These are phyloP conservation scores for Panopea generosa DNA, from an alignment of 2,888 invertebrate genomes.

Conservation along the genomic window DNA sequence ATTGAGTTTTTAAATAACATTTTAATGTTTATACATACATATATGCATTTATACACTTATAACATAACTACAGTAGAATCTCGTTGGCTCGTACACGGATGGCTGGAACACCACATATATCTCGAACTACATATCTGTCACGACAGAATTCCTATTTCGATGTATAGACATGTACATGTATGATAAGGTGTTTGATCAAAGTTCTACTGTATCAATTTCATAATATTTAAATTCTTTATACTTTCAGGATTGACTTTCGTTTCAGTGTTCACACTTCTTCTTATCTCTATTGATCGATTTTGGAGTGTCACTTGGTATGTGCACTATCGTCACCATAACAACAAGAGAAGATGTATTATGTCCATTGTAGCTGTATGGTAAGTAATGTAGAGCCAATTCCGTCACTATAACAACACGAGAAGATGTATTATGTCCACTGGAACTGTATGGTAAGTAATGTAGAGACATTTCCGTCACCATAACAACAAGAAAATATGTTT, in stretches of 20 bases:
- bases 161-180: too few species aligned
- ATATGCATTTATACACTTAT: too few species aligned
- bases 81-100: too few species aligned
- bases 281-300: conserved; percentile 81
- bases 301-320: conserved; percentile 78
- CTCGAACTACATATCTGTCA: too few species aligned
- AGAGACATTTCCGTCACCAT: conserved; percentile 72
- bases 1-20: too few species aligned
- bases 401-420: conserved; percentile 69
- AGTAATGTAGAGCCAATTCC: conserved; percentile 66
- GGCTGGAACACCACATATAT: too few species aligned
- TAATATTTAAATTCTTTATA: too few species aligned
- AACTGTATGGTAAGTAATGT: conserved; percentile 67
- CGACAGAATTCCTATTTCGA: too few species aligned
- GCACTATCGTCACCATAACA: conserved; percentile 74
- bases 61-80: too few species aligned
- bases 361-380: conserved; percentile 72
- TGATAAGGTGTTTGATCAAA: too few species aligned
- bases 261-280: conserved; percentile 83
- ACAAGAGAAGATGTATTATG: conserved; percentile 65
- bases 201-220: too few species aligned
- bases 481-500: conserved; percentile 71
- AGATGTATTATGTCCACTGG: conserved; percentile 66
- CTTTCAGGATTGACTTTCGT: conserved; percentile 83
- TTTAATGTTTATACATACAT: too few species aligned